Percentiles rank a stretch among this genome's conserved stretches.
These are phyloP conservation scores for Caenorhabditis sp. DNA, from an alignment of 2,888 invertebrate genomes.

Conservation along the genomic window DNA sequence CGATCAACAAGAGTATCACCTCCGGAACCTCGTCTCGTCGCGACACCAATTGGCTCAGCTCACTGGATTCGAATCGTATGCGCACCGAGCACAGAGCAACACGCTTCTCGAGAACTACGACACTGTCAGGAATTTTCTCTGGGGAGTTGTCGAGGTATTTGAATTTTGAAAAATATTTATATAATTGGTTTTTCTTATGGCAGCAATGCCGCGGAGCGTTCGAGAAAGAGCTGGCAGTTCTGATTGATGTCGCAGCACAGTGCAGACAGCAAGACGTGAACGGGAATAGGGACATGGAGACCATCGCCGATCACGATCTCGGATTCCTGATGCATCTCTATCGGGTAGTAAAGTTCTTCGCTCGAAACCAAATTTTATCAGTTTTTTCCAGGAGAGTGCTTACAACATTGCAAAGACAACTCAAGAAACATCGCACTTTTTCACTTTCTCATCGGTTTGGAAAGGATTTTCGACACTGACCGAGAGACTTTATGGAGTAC, in stretches of 20 bases:
- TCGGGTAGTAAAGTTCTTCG: too few relatives aligned
- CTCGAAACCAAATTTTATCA: too few relatives aligned
- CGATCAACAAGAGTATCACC: constrained; percentile 63
- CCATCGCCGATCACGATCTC: constrained; percentile 72
- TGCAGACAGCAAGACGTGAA: constrained; percentile 46
- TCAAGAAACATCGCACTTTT: constrained; percentile 39
- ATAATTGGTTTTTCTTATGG: too few relatives aligned
- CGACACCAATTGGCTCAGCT: constrained; percentile 90
- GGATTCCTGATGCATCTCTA: constrained; percentile 72
- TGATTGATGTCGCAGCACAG: constrained; percentile 69
- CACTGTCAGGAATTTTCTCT: constrained; percentile 74
- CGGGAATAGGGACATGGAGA: not conserved
- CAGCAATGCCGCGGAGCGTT: constrained; percentile 68
- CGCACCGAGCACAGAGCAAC: constrained; percentile 92
- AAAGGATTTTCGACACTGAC: constrained; percentile 94
- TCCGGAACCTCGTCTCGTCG: constrained; percentile 87
- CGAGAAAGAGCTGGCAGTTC: constrained; percentile 74
- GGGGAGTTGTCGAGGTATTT: constrained; percentile 74
- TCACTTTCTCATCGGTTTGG: constrained; percentile 61
- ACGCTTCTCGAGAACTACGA: constrained; percentile 86
- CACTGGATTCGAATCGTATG: constrained; percentile 93
- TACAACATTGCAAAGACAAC: constrained; percentile 49
- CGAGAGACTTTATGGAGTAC: constrained; percentile 90
- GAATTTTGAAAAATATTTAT: too few relatives aligned
- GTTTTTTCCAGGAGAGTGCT: constrained; percentile 58